Conservation (phyloP, 2,888 invertebrate species). For the Bursaphelenchus okinawaensis region DNA sequence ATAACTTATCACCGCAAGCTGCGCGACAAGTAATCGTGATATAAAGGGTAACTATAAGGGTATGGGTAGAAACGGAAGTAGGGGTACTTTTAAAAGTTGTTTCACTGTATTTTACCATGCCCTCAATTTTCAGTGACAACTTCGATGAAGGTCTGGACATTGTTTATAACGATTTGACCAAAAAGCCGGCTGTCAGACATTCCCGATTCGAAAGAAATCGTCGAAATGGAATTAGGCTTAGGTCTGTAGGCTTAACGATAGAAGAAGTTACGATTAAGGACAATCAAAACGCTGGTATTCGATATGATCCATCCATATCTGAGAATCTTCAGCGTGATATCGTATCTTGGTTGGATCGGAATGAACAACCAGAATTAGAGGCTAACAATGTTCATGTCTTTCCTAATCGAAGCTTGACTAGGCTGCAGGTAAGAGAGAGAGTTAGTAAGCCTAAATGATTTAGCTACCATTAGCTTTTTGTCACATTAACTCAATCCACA, state of each 20-base stretch:
- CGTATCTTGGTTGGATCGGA: conserved; percentile 69
- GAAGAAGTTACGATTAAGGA: conserved; percentile 65
- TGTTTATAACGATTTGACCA: conserved; percentile 86
- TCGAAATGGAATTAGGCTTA: conserved; percentile 68
- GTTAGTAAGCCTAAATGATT: too few species aligned
- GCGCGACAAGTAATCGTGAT: too few species aligned
- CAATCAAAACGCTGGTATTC: conserved; percentile 79
- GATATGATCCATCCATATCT: conserved; percentile 71
- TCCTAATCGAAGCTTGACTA: conserved; percentile 20
- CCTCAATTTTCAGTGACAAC: conserved; percentile 70
- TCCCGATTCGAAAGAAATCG: conserved; percentile 44
- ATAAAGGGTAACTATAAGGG: too few species aligned
- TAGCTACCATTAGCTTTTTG: too few species aligned
- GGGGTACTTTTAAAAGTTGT: too few species aligned
- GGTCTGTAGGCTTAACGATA: conserved; percentile 58
- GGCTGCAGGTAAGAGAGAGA: conserved; percentile 7
- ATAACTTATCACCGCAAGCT: too few species aligned
- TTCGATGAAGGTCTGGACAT: conserved; percentile 87
- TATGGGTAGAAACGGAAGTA: too few species aligned
- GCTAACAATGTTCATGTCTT: conserved; percentile 42
- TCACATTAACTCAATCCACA: too few species aligned
- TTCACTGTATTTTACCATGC: too few species aligned
- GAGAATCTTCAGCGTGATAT: conserved; percentile 75
- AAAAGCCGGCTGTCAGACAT: conserved; percentile 60
- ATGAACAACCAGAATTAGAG: conserved; percentile 53